Percentiles rank a stretch among this genome's conserved stretches.
Conservation (phyloP, 1,140 invertebrate genomes). For the Atta texana region DNA sequence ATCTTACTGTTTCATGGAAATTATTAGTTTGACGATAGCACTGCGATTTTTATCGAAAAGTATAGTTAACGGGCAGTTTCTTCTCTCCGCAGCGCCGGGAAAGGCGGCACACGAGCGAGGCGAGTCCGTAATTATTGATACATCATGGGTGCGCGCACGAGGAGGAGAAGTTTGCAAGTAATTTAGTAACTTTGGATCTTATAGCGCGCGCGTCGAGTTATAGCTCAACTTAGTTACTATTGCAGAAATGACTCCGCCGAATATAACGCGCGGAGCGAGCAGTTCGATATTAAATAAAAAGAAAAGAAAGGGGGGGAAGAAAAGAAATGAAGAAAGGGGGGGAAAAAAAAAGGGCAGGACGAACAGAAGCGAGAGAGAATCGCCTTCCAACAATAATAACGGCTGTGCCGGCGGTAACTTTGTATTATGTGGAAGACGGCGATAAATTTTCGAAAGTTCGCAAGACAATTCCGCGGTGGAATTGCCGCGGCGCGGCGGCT, state of each 20-base stretch:
- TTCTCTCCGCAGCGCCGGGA: neutral
- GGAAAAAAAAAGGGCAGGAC: too few species aligned
- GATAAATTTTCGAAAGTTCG: constrained; percentile 63
- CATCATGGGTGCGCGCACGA: constrained; percentile 60
- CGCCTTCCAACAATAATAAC: constrained; percentile 55
- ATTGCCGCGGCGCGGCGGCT: constrained; percentile 35
- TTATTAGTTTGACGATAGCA: constrained; percentile 13
- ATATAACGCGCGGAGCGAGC: constrained; percentile 53
- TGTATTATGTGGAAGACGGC: constrained; percentile 58
- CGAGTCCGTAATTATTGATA: constrained; percentile 62
- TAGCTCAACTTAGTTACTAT: constrained; percentile 64
- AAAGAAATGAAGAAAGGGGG: neutral
- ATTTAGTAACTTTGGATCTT: constrained; percentile 65
- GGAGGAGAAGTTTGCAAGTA: constrained; percentile 62
- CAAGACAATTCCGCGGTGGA: constrained; percentile 59
- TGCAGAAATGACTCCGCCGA: constrained; percentile 59
- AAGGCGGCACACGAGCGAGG: constrained; percentile 42
- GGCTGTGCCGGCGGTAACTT: constrained; percentile 47
- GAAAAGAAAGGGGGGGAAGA: neutral
- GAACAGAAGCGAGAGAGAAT: constrained; percentile 31
- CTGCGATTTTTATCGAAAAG: constrained; percentile 20
- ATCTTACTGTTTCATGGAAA: constrained; percentile 10
- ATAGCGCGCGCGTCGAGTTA: constrained; percentile 58
- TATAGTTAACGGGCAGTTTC: neutral
- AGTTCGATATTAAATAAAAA: constrained; percentile 55